These are phyloP conservation scores for Vicugna pacos DNA, from an alignment of 2,113 vertebrate genomes.

Conservation along the genomic window DNA sequence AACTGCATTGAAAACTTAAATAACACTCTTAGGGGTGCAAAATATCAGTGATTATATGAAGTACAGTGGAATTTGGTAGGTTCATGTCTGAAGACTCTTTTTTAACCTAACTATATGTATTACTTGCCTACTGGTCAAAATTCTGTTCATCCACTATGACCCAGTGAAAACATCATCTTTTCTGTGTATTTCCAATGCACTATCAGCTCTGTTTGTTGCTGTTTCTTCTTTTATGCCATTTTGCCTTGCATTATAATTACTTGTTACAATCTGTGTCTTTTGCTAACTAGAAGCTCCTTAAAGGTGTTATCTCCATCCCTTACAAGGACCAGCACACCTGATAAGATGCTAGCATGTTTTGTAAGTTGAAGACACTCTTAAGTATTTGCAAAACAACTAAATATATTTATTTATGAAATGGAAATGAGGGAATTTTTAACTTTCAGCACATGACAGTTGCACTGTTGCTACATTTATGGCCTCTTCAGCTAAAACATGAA, in stretches of 20 bases:
- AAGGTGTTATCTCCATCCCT: neutral
- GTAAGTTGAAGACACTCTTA: neutral
- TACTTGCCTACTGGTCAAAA: slow-evolving; percentile 47
- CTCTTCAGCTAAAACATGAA: slow-evolving; percentile 78
- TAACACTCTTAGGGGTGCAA: slow-evolving; percentile 90
- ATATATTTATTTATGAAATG: slow-evolving; percentile 76
- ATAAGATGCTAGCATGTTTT: neutral
- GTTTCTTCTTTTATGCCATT: neutral
- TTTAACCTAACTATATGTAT: slow-evolving; percentile 25
- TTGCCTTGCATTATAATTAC: neutral
- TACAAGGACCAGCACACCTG: neutral
- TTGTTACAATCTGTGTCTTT: neutral
- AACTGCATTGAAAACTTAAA: slow-evolving; percentile 91
- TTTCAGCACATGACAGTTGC: slow-evolving; percentile 75
- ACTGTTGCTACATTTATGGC: slow-evolving; percentile 67
- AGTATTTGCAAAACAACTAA: slow-evolving; percentile 28
- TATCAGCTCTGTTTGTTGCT: neutral
- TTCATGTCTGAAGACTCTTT: slow-evolving; percentile 81
- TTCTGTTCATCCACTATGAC: slow-evolving; percentile 35
- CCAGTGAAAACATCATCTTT: slow-evolving; percentile 19
- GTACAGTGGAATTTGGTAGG: slow-evolving; percentile 81
- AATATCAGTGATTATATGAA: slow-evolving; percentile 89
- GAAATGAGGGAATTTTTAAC: slow-evolving; percentile 74
- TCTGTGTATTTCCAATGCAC: neutral
- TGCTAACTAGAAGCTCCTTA: slow-evolving; percentile 13